phyloP scores from a whole-genome alignment of 2,888 invertebrate species.

The Eilema depressum region DNA sequence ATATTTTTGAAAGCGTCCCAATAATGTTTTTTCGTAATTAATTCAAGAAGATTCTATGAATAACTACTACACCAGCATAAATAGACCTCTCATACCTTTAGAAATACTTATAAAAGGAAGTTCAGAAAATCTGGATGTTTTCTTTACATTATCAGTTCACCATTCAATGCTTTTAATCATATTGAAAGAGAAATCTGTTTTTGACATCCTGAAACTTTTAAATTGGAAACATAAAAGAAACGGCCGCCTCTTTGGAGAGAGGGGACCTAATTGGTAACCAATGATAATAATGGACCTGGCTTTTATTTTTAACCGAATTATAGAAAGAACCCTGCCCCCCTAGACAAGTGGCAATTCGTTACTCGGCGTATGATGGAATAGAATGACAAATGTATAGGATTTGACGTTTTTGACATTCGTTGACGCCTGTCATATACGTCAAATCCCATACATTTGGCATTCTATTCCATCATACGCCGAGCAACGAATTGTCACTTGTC shows the following conservation, averaged over 20 bases:
- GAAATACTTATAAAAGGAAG: neutral
- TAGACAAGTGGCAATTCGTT: too few relatives aligned
- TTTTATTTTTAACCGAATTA: neutral
- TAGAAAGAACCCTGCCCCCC: too few relatives aligned
- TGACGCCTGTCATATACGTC: too few relatives aligned
- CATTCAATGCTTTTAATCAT: neutral
- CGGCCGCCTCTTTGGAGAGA: neutral
- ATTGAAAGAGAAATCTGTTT: constrained; percentile 6
- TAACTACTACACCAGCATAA: neutral
- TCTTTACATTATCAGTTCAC: neutral
- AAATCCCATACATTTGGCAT: too few relatives aligned
- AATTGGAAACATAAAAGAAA: neutral
- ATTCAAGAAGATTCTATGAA: too few relatives aligned
- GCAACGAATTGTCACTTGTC: too few relatives aligned
- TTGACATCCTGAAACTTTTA: constrained; percentile 2
- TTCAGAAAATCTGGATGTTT: neutral
- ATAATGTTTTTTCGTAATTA: too few relatives aligned
- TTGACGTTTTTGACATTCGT: too few relatives aligned
- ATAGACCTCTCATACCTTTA: neutral
- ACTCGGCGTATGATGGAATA: too few relatives aligned
- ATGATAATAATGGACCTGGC: neutral
- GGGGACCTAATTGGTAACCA: neutral
- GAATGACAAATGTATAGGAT: too few relatives aligned
- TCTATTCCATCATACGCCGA: too few relatives aligned
- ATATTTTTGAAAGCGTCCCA: too few relatives aligned